Evolutionary conservation across 2,113 vertebrate genomes (phyloP).

Genomic region (Antigone vipio): DNA sequence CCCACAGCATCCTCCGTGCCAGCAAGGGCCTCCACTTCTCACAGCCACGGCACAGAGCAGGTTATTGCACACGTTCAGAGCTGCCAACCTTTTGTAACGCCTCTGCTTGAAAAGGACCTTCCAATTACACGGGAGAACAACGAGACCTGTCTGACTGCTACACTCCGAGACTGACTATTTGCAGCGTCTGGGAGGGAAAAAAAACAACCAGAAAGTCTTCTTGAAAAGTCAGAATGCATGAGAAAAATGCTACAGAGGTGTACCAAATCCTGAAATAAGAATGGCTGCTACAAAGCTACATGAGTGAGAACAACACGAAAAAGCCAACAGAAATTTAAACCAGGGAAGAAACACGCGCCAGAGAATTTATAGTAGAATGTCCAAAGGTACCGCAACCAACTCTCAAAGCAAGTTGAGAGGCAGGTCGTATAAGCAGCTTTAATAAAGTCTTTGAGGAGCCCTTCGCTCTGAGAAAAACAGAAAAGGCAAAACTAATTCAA

Average conservation of each 20-base stretch:
- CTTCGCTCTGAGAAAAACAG: background rate
- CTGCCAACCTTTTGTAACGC: constrained; percentile 64
- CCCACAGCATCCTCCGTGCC: background rate
- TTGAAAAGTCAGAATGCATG: background rate
- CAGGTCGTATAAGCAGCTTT: background rate
- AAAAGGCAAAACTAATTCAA: constrained; percentile 9
- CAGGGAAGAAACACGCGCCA: background rate
- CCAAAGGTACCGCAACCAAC: background rate
- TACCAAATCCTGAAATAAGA: background rate
- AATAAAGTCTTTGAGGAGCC: background rate
- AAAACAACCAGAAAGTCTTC: background rate
- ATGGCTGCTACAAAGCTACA: background rate
- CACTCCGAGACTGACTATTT: background rate
- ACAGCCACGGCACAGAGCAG: constrained; percentile 37
- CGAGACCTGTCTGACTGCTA: constrained; percentile 37
- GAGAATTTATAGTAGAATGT: background rate
- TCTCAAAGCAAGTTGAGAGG: background rate
- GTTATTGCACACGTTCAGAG: constrained; percentile 66
- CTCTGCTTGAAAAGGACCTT: constrained; percentile 59
- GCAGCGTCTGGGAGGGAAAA: background rate
- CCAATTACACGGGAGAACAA: constrained; percentile 62
- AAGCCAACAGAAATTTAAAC: background rate
- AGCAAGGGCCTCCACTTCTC: constrained; percentile 19
- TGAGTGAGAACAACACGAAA: background rate
- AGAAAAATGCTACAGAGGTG: background rate